These are phyloP conservation scores for Ips typographus DNA, from an alignment of 1,140 invertebrate species.

Conservation along the genomic window DNA sequence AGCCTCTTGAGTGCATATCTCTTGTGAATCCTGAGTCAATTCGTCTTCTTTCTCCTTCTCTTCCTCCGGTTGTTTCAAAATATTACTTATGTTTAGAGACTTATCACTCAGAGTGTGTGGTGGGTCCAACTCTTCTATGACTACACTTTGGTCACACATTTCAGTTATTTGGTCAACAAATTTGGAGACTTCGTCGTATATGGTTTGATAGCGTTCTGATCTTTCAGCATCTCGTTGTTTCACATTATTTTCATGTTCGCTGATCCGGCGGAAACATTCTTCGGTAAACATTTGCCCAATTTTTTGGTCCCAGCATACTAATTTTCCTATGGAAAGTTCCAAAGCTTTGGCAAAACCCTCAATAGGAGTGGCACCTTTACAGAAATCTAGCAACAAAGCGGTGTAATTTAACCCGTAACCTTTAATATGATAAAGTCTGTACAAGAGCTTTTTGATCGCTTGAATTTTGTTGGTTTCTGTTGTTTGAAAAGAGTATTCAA, in stretches of 20 bases:
- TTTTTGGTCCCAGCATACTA: constrained; percentile 53
- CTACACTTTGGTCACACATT: constrained; percentile 4
- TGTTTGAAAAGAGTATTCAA: constrained; percentile 52
- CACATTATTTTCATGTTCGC: constrained; percentile 11
- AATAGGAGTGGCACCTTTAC: constrained; percentile 57
- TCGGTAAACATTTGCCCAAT: constrained; percentile 38
- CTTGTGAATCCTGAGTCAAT: too few species aligned
- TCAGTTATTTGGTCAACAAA: constrained; percentile 25
- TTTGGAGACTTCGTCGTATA: constrained; percentile 33
- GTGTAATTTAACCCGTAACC: constrained; percentile 59
- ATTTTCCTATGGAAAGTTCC: constrained; percentile 56
- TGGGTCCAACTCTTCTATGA: constrained; percentile 4
- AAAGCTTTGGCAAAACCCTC: constrained; percentile 60
- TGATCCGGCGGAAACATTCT: constrained; percentile 14
- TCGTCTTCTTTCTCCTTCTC: neutral
- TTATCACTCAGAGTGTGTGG: neutral
- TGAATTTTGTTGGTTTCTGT: constrained; percentile 41
- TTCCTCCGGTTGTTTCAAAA: neutral
- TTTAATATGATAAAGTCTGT: constrained; percentile 55
- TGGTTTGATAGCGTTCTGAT: constrained; percentile 23
- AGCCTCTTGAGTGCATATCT: neutral
- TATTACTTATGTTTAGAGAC: neutral
- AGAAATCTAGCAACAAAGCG: constrained; percentile 60
- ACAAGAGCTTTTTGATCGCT: constrained; percentile 50
- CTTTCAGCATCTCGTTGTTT: constrained; percentile 10